Evolutionary conservation across 1,140 invertebrate species (phyloP), one percentile per base, ranked within the genome.

Genomic region (Macrostomum lignano): DNA sequence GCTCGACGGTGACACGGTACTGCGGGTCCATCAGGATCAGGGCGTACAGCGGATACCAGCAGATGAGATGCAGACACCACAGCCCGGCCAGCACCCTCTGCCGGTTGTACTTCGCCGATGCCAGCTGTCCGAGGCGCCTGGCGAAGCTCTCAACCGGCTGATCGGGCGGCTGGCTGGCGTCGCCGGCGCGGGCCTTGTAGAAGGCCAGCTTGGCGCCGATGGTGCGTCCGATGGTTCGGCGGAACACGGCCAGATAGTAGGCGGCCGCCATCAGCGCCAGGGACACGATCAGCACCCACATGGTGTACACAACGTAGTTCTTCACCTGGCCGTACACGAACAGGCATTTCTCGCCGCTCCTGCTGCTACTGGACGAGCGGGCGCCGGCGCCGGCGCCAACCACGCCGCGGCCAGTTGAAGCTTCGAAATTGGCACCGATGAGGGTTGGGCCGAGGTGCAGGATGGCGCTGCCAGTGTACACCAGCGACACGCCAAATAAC

Each of bases 391-490:
- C n/a, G n/a, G n/a, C n/a, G n/a, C n/a, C n/a, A n/a, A n/a, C n/a
- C n/a, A n/a, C n/a, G n/a, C n/a, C n/a, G n/a, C n/a, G n/a, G n/a
- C n/a, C n/a, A n/a, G n/a, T n/a, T n/a, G n/a, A n/a, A n/a, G n/a
- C n/a, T n/a, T n/a, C 43, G 40, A 55, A 52, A 41, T 48, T 44
- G 30, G 52, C 53, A 19, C 53, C 53, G 28, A 57, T 55, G 9
- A 57, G 40, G 5, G 53, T 57, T 25, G 53, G 53, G 17, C 53
- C 53, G 13, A 57, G 45, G 39, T 57, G 53, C 9, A 57, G 41
- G 28, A 57, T 53, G 5, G 51, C 35, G 33, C 51, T 52, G 9
- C 46, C 50, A 14, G 49, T 42, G 36, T 57, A 57, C 15, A 55
- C 49, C 37, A 53, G 46, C 10, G 51, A 30, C 17, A 55, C 43